Conservation (phyloP, 2,113 vertebrate species). For the Crotalus viridis region DNA sequence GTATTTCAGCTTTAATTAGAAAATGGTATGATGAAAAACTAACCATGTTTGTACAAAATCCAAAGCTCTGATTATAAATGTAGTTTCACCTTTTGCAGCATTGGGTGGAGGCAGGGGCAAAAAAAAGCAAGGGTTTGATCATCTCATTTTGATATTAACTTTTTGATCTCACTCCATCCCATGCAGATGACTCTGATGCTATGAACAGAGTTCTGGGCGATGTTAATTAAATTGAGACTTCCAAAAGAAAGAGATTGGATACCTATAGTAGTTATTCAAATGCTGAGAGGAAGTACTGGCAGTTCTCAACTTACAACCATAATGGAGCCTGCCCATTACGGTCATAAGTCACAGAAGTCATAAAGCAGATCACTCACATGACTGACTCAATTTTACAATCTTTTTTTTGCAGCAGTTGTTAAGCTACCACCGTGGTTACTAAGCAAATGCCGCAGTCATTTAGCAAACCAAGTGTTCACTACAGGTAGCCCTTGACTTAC, state of each 20-base stretch:
- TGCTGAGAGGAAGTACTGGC: not conserved
- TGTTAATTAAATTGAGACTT: not conserved
- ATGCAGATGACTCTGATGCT: not conserved
- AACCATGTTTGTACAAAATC: not conserved
- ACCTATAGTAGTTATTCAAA: not conserved
- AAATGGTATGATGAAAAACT: not conserved
- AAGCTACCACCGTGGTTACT: not conserved
- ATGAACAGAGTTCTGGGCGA: not conserved
- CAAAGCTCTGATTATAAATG: not conserved
- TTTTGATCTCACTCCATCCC: not conserved
- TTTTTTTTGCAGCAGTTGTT: too few species aligned
- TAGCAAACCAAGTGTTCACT: not conserved
- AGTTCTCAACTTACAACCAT: too few species aligned
- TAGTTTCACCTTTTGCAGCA: not conserved
- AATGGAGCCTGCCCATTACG: too few species aligned
- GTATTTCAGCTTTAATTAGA: not conserved
- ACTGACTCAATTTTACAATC: too few species aligned
- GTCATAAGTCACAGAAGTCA: too few species aligned
- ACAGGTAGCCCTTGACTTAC: not conserved
- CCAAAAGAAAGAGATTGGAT: not conserved
- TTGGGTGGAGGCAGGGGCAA: not conserved
- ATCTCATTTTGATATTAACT: not conserved
- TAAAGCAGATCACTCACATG: too few species aligned
- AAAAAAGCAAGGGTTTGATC: not conserved
- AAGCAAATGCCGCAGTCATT: not conserved